phyloP scores from a whole-genome alignment of 1,140 invertebrate species.

The Drosophila orena region DNA sequence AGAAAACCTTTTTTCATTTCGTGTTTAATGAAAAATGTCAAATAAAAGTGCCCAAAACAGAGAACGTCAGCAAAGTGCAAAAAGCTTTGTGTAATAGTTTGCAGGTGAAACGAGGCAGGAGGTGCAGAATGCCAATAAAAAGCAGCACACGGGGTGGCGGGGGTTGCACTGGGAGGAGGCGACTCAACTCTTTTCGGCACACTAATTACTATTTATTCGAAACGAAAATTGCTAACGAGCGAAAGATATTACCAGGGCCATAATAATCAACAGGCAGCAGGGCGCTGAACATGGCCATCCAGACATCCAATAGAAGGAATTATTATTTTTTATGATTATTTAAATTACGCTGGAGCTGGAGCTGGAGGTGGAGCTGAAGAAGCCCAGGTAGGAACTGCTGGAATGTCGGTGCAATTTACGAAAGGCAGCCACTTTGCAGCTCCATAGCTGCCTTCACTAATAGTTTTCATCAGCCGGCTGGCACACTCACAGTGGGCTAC shows the following conservation, averaged over 20 bases:
- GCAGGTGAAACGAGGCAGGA: conserved; percentile 31
- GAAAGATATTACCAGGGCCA: conserved; percentile 75
- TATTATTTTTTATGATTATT: conserved; percentile 84
- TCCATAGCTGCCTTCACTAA: conserved; percentile 58
- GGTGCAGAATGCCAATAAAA: conserved; percentile 19
- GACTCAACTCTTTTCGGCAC: conserved; percentile 68
- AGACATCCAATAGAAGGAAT: conserved; percentile 64
- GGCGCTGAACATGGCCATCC: conserved; percentile 20
- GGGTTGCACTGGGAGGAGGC: too few relatives aligned
- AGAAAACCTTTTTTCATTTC: conserved; percentile 73
- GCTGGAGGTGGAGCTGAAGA: conserved; percentile 16
- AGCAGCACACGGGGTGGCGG: not conserved
- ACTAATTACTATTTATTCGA: conserved; percentile 83
- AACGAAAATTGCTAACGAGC: conserved; percentile 83
- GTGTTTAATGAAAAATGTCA: conserved; percentile 83
- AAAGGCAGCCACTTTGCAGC: conserved; percentile 73
- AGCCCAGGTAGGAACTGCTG: conserved; percentile 25
- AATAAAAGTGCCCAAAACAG: conserved; percentile 82
- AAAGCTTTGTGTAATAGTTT: conserved; percentile 75
- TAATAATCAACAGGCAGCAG: conserved; percentile 65
- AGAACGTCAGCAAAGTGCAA: conserved; percentile 70
- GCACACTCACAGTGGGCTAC: conserved; percentile 21
- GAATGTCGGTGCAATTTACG: conserved; percentile 77
- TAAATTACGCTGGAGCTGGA: conserved; percentile 66
- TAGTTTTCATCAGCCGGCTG: conserved; percentile 77